Conservation (phyloP, 2,113 vertebrate species). For the Pimephales promelas region DNA sequence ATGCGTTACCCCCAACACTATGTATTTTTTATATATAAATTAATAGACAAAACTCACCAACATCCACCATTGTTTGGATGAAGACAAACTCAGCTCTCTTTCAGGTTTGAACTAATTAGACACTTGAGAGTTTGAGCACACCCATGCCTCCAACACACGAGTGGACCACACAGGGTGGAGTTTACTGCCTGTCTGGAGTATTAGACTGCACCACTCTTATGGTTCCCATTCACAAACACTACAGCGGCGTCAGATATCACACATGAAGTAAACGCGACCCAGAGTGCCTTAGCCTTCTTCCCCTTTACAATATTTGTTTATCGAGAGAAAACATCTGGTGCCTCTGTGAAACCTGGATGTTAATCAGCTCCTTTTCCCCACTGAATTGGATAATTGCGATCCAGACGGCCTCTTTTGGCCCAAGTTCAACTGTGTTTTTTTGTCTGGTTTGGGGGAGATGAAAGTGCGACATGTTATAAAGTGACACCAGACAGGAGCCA, state of each 20-base stretch:
- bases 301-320: constrained; percentile 51
- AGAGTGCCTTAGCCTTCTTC: not conserved
- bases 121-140: constrained; percentile 20
- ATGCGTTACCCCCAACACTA: not conserved
- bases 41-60: not conserved
- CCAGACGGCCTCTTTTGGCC: constrained; percentile 53
- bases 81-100: constrained; percentile 8
- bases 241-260: constrained; percentile 38
- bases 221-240: constrained; percentile 3
- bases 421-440: constrained; percentile 51
- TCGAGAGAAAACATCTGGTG: constrained; percentile 57
- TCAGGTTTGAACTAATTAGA: constrained; percentile 18
- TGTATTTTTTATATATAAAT: not conserved
- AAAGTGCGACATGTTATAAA: constrained; percentile 39
- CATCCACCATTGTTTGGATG: not conserved
- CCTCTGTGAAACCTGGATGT: constrained; percentile 56
- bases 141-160: not conserved
- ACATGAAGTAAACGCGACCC: not conserved
- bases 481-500: constrained; percentile 48
- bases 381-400: constrained; percentile 59
- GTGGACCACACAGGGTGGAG: constrained; percentile 50
- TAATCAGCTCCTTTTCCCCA: constrained; percentile 36
- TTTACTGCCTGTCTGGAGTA: constrained; percentile 30
- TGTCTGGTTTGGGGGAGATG: constrained; percentile 48
- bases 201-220: constrained; percentile 20